Evolutionary conservation across 1,140 invertebrate species (phyloP), one percentile per base, ranked within the genome.

Genomic region (Heliothis virescens): DNA sequence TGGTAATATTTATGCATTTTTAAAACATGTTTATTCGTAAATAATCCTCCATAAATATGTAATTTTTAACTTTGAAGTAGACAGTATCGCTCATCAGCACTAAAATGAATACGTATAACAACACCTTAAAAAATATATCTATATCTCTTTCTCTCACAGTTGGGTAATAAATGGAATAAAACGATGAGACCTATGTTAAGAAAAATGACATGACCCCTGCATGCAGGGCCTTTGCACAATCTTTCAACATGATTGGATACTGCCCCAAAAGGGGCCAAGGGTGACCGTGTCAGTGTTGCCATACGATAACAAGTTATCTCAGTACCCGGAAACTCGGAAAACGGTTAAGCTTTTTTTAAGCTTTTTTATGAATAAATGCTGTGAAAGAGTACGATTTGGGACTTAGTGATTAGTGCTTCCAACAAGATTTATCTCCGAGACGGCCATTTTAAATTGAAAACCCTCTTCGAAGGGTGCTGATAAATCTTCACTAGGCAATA

Each of bases 171-270:
- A 53, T 4, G 4, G n/a, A 15, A 53, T 13, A 53, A 16, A 53
- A 15, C 34, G 34, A 34, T 34, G 34, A 3, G 34, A 34, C 4
- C 52, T 16, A 15, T 53, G 13, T 53, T 13, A 53, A 53, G n/a
- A 53, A 53, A 53, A 53, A 53, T 53, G 13, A 53, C 34, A 34
- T 34, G 7, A 34, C 34, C 34, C 7, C 53, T 57, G 10, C 16
- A n/a, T 57, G 7, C 7, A 53, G n/a, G 48, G 57, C 69, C 52
- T 72, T 41, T 57, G 29, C 15, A 74, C 60, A 60, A 74, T 50
- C 41, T 60, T 74, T 62, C 72, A 29, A 60, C 72, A 60, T 62
- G 41, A 62, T 74, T 74, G 57, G 41, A 74, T 74, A 62, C 60
- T 50, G 10, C 34, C 26, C 34, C 34, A 4, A 59, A 57, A 57